Evolutionary conservation across 2,797 vertebrate genomes (phyloP), one percentile per base, ranked within the genome.

Genomic region (Sebastes itinus): DNA sequence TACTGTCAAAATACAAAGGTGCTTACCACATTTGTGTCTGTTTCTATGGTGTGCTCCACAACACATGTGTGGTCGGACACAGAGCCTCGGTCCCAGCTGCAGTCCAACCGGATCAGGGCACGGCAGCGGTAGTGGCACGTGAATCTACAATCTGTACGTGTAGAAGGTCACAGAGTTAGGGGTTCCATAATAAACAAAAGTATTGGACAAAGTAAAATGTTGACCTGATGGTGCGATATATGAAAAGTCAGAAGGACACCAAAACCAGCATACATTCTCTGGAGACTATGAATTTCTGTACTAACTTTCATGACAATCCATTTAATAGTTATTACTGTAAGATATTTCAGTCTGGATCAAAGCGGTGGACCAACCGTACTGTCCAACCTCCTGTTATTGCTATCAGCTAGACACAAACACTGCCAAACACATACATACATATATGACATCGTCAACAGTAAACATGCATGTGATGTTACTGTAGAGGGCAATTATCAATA

Each of bases 11-110:
- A 60, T 35, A 22, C 8, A 71, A 38, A 70, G 32, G 22, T 64
- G 6, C 97, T 95, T 97, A 99, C 98, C 98, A 99, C 98, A 59
- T 99, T 97, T 55, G 98, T 98, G 95, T 99, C 98, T 46, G 96
- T 97, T 89, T 99, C 98, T 90, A 97, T 88, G 2, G 94, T 86
- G 83, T 96, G 94, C 83, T 98, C 97, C 2, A 94, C 92, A 56
- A 92, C 94, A 71, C 89, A 90, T 0, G 93, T 77, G 16, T 90
- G 90, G 79, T 96, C 94, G 0, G 82, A 70, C 0, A 77, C 56
- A 9, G 93, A 87, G 32, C 89, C 87, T 3, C 85, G 91, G 78
- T 97, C 96, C 75, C 96, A 96, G 7, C 94, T 96, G 94, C 98
- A 99, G 96, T 99, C 97, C 92, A 99, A 88, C 78, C 90, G 94